A percentile compares a stretch with the other conserved stretches of the same genome.
phyloP scores from a whole-genome alignment of 2,888 invertebrate species.

The Dioctria rufipes region DNA sequence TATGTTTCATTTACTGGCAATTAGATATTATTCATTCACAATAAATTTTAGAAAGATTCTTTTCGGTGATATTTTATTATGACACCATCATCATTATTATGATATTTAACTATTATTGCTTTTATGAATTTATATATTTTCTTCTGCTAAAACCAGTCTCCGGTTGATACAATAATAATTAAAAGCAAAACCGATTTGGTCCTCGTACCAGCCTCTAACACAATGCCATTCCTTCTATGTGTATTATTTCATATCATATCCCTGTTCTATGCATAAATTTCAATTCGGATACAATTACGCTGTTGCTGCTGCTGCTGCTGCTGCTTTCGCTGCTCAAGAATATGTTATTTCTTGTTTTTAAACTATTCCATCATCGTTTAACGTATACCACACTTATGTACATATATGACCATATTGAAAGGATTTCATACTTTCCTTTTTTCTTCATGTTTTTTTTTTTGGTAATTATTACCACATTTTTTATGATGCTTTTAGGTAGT shows the following conservation, averaged over 20 bases:
- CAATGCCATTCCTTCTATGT: slow-evolving; percentile 60
- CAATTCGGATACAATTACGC: too few species aligned
- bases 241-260: slow-evolving; percentile 51
- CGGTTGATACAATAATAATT: not conserved
- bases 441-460: not conserved
- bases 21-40: too few species aligned
- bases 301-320: not conserved
- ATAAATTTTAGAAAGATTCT: slow-evolving; percentile 36
- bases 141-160: not conserved
- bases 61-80: slow-evolving; percentile 24
- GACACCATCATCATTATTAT: not conserved
- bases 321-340: slow-evolving; percentile 34
- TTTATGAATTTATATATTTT: slow-evolving; percentile 2
- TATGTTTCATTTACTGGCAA: too few species aligned
- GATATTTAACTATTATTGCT: slow-evolving; percentile 14
- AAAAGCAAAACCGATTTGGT: slow-evolving; percentile 65
- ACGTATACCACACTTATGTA: slow-evolving; percentile 43
- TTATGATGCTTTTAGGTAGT: not conserved
- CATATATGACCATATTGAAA: not conserved
- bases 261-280: slow-evolving; percentile 42
- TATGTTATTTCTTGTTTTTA: too few species aligned
- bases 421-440: not conserved
- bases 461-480: not conserved
- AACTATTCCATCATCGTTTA: not conserved
- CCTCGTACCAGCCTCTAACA: slow-evolving; percentile 69